phyloP scores from a whole-genome alignment of 2,797 vertebrate genomes.

The Tarsius wallacei region DNA sequence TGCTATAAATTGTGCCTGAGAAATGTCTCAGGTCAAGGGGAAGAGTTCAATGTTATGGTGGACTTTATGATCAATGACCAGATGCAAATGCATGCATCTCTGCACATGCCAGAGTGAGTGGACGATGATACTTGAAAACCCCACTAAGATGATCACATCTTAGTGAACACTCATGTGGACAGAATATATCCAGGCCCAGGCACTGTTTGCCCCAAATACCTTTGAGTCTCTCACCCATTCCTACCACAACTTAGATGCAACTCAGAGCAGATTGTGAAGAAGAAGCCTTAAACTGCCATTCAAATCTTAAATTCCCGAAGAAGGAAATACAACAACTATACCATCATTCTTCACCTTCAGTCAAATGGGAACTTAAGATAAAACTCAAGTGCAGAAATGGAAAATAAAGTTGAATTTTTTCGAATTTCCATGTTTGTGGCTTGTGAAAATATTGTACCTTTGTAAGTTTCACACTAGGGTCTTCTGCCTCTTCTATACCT shows the following conservation, averaged over 20 bases:
- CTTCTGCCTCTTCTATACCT: not conserved
- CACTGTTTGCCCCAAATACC: not conserved
- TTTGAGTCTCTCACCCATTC: not conserved
- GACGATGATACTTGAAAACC: not conserved
- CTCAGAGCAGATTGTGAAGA: not conserved
- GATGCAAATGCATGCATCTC: not conserved
- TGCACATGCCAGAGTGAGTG: not conserved
- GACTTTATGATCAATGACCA: not conserved
- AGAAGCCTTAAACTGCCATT: not conserved
- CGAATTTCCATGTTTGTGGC: not conserved
- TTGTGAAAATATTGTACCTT: not conserved
- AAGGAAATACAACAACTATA: not conserved
- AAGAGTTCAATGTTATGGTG: not conserved
- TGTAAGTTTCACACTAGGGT: not conserved
- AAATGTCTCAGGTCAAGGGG: not conserved
- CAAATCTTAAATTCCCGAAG: not conserved
- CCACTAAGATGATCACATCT: not conserved
- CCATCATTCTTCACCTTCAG: not conserved
- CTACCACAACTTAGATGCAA: not conserved
- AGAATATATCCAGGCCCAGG: not conserved
- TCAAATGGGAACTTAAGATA: not conserved
- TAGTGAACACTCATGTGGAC: not conserved
- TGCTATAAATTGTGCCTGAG: not conserved
- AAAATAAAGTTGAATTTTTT: conserved; percentile 2
- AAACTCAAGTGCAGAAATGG: not conserved